phyloP scores from a whole-genome alignment of 2,888 invertebrate genomes.

The Xestia rhomboidea region DNA sequence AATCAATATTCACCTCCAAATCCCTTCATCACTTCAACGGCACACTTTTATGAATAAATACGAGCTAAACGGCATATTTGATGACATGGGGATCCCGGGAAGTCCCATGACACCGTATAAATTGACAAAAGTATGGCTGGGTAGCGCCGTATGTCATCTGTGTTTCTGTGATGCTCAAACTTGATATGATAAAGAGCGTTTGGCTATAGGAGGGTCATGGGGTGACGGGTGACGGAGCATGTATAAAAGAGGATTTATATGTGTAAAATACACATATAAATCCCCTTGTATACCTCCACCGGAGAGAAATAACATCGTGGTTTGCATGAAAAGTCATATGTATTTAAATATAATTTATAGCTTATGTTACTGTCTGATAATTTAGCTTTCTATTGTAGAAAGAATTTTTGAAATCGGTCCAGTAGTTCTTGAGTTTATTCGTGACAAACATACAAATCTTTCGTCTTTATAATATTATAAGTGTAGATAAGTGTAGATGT shows the following conservation, averaged over 20 bases:
- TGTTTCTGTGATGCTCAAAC: conserved; percentile 35
- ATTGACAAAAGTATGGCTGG: conserved; percentile 53
- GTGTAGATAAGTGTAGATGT: too few relatives aligned
- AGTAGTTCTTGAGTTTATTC: too few relatives aligned
- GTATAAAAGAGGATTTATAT: neutral
- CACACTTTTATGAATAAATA: conserved; percentile 60
- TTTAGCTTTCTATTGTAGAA: too few relatives aligned
- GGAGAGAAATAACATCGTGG: neutral
- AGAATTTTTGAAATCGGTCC: too few relatives aligned
- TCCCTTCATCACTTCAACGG: conserved; percentile 9
- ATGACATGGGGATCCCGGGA: neutral
- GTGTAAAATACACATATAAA: neutral
- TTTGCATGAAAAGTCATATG: neutral
- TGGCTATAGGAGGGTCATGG: conserved; percentile 1
- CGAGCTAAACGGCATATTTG: conserved; percentile 41
- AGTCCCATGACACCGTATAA: conserved; percentile 40
- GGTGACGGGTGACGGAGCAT: neutral
- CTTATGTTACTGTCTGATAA: too few relatives aligned
- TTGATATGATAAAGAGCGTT: conserved; percentile 33
- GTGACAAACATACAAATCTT: too few relatives aligned
- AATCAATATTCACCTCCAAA: conserved; percentile 25
- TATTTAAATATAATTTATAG: too few relatives aligned
- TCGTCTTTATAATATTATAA: too few relatives aligned
- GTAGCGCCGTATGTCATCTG: conserved; percentile 52
- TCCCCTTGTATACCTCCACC: too few relatives aligned